phyloP scores from a whole-genome alignment of 2,888 invertebrate genomes.

The Kuschelorhynchus macadamiae region DNA sequence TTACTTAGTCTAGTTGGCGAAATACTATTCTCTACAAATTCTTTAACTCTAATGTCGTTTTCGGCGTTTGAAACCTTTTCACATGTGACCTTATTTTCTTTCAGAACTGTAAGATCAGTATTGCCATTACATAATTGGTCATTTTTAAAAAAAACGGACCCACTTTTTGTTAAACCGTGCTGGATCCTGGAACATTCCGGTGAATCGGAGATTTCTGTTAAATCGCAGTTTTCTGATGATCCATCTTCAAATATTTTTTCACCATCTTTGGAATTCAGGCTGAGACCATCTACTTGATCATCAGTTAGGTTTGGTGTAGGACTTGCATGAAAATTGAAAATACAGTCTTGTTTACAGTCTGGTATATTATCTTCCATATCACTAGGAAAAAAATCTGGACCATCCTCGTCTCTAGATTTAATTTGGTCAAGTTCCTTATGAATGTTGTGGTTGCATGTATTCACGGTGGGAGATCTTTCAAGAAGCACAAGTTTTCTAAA shows the following conservation, averaged over 20 bases:
- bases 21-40: slow-evolving; percentile 37
- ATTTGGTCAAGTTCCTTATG: background rate
- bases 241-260: slow-evolving; percentile 25
- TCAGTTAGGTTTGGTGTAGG: slow-evolving; percentile 50
- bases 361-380: slow-evolving; percentile 46
- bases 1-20: slow-evolving; percentile 31
- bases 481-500: slow-evolving; percentile 35
- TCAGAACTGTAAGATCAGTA: slow-evolving; percentile 3
- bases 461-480: slow-evolving; percentile 12
- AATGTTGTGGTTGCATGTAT: slow-evolving; percentile 3
- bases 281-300: slow-evolving; percentile 57
- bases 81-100: slow-evolving; percentile 22
- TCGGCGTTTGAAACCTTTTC: slow-evolving; percentile 34
- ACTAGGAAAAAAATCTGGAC: slow-evolving; percentile 57
- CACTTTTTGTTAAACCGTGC: slow-evolving; percentile 11
- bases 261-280: slow-evolving; percentile 44
- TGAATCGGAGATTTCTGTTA: background rate
- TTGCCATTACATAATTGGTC: background rate
- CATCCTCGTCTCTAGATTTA: slow-evolving; percentile 8
- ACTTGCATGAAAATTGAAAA: slow-evolving; percentile 57
- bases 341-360: slow-evolving; percentile 60
- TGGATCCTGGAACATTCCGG: background rate
- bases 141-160: slow-evolving; percentile 47
- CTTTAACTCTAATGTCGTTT: slow-evolving; percentile 26
- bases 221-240: background rate